A percentile compares a stretch with the other conserved stretches of the same genome.
These are phyloP conservation scores for Amphiprion ocellaris DNA, from an alignment of 2,113 vertebrate species.

Conservation along the genomic window DNA sequence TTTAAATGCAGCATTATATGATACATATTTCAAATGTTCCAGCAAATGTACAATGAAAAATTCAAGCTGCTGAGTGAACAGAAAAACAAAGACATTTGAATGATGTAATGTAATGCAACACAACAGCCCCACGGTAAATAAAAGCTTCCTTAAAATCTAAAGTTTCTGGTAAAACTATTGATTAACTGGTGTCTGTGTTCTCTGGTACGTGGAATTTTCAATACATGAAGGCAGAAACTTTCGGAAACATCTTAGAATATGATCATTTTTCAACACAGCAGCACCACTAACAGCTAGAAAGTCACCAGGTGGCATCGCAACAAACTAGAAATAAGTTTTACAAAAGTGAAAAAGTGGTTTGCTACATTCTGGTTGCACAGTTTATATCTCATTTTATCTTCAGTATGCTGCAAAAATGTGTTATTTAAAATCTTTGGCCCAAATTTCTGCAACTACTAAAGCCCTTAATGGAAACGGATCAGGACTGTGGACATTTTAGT, in stretches of 20 bases:
- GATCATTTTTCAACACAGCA: background rate
- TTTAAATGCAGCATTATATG: background rate
- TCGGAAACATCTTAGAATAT: background rate
- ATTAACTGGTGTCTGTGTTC: too few relatives aligned
- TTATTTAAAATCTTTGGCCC: background rate
- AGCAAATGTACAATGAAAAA: background rate
- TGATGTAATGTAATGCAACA: constrained; percentile 27
- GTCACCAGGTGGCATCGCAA: constrained; percentile 10
- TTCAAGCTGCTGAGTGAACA: background rate
- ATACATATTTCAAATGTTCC: constrained; percentile 3
- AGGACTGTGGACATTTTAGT: constrained; percentile 24
- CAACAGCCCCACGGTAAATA: background rate
- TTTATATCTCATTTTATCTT: background rate
- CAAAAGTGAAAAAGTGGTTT: background rate
- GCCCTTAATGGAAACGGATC: constrained; percentile 6
- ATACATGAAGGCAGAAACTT: background rate
- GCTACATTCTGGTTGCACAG: background rate
- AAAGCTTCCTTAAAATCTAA: background rate
- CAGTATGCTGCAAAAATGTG: background rate
- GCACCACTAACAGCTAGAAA: background rate
- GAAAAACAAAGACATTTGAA: constrained; percentile 16
- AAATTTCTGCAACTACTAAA: background rate
- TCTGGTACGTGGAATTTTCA: too few relatives aligned
- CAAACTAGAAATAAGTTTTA: background rate
- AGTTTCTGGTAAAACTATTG: background rate